Conservation (phyloP, 1,140 invertebrate genomes). For the Thaumetopoea pityocampa region DNA sequence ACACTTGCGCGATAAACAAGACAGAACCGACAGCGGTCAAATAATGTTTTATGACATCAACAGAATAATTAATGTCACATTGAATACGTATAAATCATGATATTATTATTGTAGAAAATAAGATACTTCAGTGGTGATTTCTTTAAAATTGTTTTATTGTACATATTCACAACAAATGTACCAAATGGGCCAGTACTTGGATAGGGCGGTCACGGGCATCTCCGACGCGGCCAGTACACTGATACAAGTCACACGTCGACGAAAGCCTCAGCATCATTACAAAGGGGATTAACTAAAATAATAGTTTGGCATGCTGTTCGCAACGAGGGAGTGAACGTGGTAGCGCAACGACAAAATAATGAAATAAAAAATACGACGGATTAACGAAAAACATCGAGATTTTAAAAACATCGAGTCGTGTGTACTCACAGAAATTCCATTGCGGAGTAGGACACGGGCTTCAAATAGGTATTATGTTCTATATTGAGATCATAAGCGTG, state of each 20-base stretch:
- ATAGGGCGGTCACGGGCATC: constrained; percentile 58
- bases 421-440: constrained; percentile 68
- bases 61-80: too few species aligned
- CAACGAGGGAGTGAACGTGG: constrained; percentile 72
- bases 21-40: constrained; percentile 40
- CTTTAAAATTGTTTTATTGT: too few species aligned
- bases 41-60: too few species aligned
- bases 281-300: constrained; percentile 64
- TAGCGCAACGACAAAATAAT: constrained; percentile 66
- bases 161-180: constrained; percentile 8
- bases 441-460: constrained; percentile 48
- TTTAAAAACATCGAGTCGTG: constrained; percentile 37
- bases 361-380: constrained; percentile 48
- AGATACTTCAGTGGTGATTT: too few species aligned
- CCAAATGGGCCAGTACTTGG: constrained; percentile 67
- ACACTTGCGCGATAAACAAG: constrained; percentile 37
- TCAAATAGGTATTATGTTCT: constrained; percentile 42
- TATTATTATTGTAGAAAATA: too few species aligned
- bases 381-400: constrained; percentile 62
- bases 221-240: constrained; percentile 68
- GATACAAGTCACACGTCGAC: constrained; percentile 67
- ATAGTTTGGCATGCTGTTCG: constrained; percentile 73
- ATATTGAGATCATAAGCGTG: constrained; percentile 54
- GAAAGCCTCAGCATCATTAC: constrained; percentile 75
- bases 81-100: too few species aligned